Conservation (phyloP, 1,140 invertebrate species). For the Danaus plexippus region DNA sequence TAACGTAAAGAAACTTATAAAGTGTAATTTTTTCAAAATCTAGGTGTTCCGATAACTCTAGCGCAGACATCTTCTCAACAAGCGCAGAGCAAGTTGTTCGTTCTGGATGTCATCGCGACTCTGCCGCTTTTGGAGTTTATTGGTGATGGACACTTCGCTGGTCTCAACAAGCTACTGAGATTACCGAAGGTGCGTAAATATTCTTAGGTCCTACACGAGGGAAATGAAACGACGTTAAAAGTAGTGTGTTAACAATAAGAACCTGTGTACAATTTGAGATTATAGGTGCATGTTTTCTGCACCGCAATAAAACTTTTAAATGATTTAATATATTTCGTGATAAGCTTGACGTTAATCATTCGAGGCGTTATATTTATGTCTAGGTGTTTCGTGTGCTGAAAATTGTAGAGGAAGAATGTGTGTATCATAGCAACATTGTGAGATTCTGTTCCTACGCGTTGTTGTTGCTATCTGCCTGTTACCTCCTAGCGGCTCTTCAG, state of each 20-base stretch:
- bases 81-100: slow-evolving; percentile 45
- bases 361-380: background rate
- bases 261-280: too few relatives aligned
- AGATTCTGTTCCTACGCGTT: slow-evolving; percentile 46
- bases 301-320: too few relatives aligned
- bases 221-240: too few relatives aligned
- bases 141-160: slow-evolving; percentile 38
- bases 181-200: slow-evolving; percentile 37
- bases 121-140: slow-evolving; percentile 48
- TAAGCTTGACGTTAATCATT: too few relatives aligned
- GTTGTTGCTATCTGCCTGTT: slow-evolving; percentile 42
- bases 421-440: slow-evolving; percentile 43
- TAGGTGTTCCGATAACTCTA: slow-evolving; percentile 53
- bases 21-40: background rate
- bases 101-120: slow-evolving; percentile 41
- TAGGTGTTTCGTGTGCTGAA: slow-evolving; percentile 49
- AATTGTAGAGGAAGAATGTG: slow-evolving; percentile 40
- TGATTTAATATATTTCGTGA: too few relatives aligned
- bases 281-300: too few relatives aligned
- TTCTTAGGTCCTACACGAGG: too few relatives aligned
- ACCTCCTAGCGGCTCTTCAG: slow-evolving; percentile 44
- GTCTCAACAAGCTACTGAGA: slow-evolving; percentile 49
- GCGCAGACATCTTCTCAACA: slow-evolving; percentile 51
- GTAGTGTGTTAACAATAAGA: too few relatives aligned
- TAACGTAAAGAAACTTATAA: slow-evolving; percentile 1